These are phyloP conservation scores for Anarrhichthys ocellatus DNA, from an alignment of 2,113 vertebrate genomes.

Conservation along the genomic window DNA sequence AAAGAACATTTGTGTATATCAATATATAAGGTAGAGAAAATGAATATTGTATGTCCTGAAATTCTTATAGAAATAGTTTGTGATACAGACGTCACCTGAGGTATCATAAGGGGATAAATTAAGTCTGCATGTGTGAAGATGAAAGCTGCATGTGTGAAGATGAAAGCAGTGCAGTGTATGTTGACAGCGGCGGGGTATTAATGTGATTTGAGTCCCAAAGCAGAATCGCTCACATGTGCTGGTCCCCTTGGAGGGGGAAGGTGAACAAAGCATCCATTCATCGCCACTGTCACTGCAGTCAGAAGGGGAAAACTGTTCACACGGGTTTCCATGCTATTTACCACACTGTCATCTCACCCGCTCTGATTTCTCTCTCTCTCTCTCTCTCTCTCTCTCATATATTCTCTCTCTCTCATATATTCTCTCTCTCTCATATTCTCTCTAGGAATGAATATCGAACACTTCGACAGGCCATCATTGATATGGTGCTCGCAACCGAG, in stretches of 20 bases:
- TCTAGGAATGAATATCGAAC: constrained; percentile 95
- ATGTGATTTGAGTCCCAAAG: constrained; percentile 79
- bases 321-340: constrained; percentile 65
- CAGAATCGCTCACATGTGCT: constrained; percentile 75
- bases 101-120: constrained; percentile 3
- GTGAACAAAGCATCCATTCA: constrained; percentile 79
- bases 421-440: background rate
- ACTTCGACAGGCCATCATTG: constrained; percentile 94
- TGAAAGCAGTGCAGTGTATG: constrained; percentile 43
- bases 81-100: constrained; percentile 8
- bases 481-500: constrained; percentile 98
- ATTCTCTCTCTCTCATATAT: constrained; percentile 33
- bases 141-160: background rate
- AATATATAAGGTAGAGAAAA: background rate
- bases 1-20: background rate
- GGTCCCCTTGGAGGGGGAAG: constrained; percentile 64
- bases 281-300: constrained; percentile 72
- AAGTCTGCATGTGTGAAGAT: background rate
- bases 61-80: background rate
- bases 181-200: constrained; percentile 50
- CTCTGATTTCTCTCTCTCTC: constrained; percentile 18
- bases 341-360: constrained; percentile 56
- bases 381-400: constrained; percentile 17
- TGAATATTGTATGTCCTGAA: background rate
- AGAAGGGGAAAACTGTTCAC: constrained; percentile 69